Base-by-base conservation (phyloP, 2,888 invertebrate species). In the Elegia similella region DNA sequence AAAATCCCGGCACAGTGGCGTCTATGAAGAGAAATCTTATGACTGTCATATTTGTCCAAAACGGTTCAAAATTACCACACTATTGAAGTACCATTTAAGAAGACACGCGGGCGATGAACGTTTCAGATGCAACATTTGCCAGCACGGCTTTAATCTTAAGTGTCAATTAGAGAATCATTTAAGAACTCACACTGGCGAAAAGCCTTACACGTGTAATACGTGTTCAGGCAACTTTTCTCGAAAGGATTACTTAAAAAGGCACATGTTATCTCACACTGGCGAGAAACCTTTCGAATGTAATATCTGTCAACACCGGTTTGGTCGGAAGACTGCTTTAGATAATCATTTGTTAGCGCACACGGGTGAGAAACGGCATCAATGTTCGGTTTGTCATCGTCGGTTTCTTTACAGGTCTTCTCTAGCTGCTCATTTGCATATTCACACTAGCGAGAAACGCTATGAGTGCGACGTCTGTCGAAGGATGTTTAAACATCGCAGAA, bases 401-500 rank as follows among this genome's bases (percentile, higher is more conserved):
- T 46, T 46, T 16, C 7, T 5, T 23, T 23, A 10, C 10, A 46
- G 7, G 7, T 3, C 1, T 7, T 12, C 7, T 10, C 17, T 46
- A 12, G 16, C 1, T 2, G 8, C 46, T 16, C 46, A 46, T 46
- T 46, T 46, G 5, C 15, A 8, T 10, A 46, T 8, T 8, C 46
- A 46, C 46, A 16, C 23, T 52, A 16, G 58, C 50, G 7, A 56
- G 59, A 47, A 57, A 56, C 7, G 16, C 0, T 17, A 16, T 7
- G 46, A 16, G 17, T 46, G 46, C 10, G 1, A 46, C 7, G 17
- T 17, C 3, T 46, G 46, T 23, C 10, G 10, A 12, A 16, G 12
- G 46, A 46, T 16, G 8, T 46, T 46, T 8, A 10, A 0, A 3
- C 2, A 2, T 6, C 7, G 17, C 6, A 10, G 6, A 23, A 16